These are phyloP conservation scores for Trypoxylus dichotomus DNA, from an alignment of 1,140 invertebrate species.

Conservation along the genomic window DNA sequence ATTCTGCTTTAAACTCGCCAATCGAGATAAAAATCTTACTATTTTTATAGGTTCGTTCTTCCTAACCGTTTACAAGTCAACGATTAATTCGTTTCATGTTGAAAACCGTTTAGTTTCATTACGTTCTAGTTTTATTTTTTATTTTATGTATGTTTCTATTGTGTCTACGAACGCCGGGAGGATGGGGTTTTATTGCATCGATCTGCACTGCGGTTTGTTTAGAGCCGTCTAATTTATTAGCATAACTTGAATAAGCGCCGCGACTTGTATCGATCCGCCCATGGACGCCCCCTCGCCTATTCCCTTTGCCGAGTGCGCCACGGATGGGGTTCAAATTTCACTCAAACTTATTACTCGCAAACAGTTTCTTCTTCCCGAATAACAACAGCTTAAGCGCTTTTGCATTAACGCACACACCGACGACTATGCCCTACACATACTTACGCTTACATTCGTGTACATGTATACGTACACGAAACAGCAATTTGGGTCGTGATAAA, in stretches of 20 bases:
- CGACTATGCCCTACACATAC: background rate
- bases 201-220: constrained; percentile 55
- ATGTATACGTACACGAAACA: background rate
- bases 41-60: no score
- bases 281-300: constrained; percentile 25
- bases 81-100: background rate
- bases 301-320: background rate
- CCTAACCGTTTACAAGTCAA: background rate
- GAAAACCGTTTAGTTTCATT: background rate
- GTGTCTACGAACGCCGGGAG: background rate
- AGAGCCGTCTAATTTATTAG: constrained; percentile 55
- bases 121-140: background rate
- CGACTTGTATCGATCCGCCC: constrained; percentile 50
- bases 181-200: constrained; percentile 40
- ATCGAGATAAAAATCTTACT: no score
- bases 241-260: constrained; percentile 54
- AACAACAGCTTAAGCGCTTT: constrained; percentile 15
- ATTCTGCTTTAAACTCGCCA: no score
- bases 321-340: constrained; percentile 9
- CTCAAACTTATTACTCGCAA: constrained; percentile 18
- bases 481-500: constrained; percentile 1
- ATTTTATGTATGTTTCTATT: background rate
- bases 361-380: constrained; percentile 18
- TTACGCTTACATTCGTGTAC: no score
- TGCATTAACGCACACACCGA: constrained; percentile 7